Conservation (phyloP, 2,888 invertebrate genomes). For the Lithophane semibrunnea region DNA sequence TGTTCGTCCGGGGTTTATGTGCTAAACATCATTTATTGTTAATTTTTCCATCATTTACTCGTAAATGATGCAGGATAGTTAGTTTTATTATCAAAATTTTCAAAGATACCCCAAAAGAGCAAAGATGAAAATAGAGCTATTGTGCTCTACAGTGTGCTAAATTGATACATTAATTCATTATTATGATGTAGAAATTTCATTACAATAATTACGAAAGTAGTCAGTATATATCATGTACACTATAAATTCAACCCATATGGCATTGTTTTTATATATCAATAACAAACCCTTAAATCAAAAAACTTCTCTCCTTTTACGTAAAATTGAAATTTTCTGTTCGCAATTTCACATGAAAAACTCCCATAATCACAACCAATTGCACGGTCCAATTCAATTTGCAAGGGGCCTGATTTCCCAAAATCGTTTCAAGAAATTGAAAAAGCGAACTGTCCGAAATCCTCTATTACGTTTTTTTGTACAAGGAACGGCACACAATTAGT, state of each 20-base stretch:
- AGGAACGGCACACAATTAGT: constrained; percentile 72
- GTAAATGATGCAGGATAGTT: neutral
- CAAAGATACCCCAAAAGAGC: neutral
- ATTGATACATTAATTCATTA: neutral
- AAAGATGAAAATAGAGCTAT: neutral
- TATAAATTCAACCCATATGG: too few relatives aligned
- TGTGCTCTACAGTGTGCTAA: neutral
- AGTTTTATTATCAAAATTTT: neutral
- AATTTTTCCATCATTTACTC: neutral
- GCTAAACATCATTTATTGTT: neutral
- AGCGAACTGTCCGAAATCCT: constrained; percentile 58
- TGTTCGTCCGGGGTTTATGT: neutral
- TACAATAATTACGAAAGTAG: neutral
- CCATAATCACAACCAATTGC: constrained; percentile 49
- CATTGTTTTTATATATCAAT: neutral
- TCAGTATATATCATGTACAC: too few relatives aligned
- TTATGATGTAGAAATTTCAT: neutral
- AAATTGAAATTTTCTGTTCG: constrained; percentile 26
- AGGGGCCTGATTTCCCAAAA: constrained; percentile 55
- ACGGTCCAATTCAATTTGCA: constrained; percentile 57
- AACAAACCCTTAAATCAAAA: neutral
- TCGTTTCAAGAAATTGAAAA: constrained; percentile 61
- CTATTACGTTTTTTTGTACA: constrained; percentile 58
- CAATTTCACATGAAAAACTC: constrained; percentile 48
- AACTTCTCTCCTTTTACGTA: constrained; percentile 4